Base-by-base conservation (phyloP, 2,797 vertebrate species). In the Eulemur rubriventer region DNA sequence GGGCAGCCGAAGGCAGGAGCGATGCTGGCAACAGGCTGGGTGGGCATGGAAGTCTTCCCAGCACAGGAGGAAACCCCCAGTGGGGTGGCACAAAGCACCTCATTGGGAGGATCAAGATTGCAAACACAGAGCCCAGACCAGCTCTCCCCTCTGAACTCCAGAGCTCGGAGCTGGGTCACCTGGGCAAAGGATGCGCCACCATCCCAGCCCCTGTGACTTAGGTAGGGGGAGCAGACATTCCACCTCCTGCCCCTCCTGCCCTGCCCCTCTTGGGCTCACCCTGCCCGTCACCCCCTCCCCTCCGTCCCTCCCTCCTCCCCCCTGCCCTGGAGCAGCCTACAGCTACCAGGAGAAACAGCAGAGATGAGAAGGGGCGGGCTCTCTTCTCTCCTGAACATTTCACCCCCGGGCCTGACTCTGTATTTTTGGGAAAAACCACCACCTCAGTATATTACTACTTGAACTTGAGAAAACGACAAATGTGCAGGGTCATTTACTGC, bases 11-110 rank as follows among this genome's bases (percentile, higher is more conserved):
- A 4, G 28, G 63, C 63, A 48, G 30, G 20, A 59, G n/a, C 0
- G 0, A 52, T 0, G 6, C 20, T 30, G 55, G n/a, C 41, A n/a
- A 5, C 0, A 1, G 70, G 28, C 63, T 24, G 6, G 30, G 70
- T 28, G 28, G n/a, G 43, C 33, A 46, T 16, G 80, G 61, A 79
- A 28, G 59, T 33, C 73, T 69, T 59, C 35, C 2, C 33, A 43
- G 52, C 10, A n/a, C 26, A 80, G 67, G 48, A 79, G 38, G 14
- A 48, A 17, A 30, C 6, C 24, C 22, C 16, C 52, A 28, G n/a
- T 1, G 16, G 16, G 67, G 72, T 2, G 35, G 18, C 24, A 10
- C 4, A 43, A 80, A 70, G 33, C 30, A 18, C 11, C 57, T 46
- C 18, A 6, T 1, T 14, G 67, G 33, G 8, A 4, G 83, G 46